Percentiles rank a stretch among this genome's conserved stretches.
phyloP scores from a whole-genome alignment of 1,140 invertebrate species.

The Chymomyza costata region DNA sequence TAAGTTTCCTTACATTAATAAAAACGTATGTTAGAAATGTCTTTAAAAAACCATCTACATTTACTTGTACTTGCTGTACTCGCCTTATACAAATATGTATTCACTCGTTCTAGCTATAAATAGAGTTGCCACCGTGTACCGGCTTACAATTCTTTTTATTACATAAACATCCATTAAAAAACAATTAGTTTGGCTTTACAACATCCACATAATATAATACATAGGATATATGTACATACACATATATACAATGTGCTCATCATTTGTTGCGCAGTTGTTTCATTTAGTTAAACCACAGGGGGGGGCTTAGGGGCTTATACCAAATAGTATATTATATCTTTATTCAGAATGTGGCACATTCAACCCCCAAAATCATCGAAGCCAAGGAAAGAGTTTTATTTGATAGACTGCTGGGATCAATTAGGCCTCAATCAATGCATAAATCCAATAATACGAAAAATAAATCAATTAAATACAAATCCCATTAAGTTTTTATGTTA shows the following conservation, averaged over 20 bases:
- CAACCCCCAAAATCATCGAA: conserved; percentile 9
- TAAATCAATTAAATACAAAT: conserved; percentile 66
- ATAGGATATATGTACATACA: too few relatives aligned
- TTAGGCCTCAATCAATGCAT: conserved; percentile 37
- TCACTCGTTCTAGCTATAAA: too few relatives aligned
- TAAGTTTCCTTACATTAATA: too few relatives aligned
- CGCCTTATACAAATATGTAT: too few relatives aligned
- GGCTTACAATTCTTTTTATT: background rate
- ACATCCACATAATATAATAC: too few relatives aligned
- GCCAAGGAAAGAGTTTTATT: conserved; percentile 28
- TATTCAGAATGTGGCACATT: conserved; percentile 13
- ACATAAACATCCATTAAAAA: conserved; percentile 19
- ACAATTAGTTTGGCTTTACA: conserved; percentile 27
- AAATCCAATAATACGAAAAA: conserved; percentile 55
- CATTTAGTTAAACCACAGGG: conserved; percentile 42
- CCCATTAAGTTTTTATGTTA: conserved; percentile 38
- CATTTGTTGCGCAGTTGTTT: too few relatives aligned
- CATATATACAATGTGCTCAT: too few relatives aligned
- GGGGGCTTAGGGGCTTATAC: too few relatives aligned
- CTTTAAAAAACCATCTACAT: too few relatives aligned
- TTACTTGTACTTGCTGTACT: too few relatives aligned
- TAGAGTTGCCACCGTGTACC: background rate
- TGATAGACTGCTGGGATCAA: conserved; percentile 9
- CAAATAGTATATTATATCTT: too few relatives aligned
- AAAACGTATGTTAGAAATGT: too few relatives aligned